Percentiles rank a stretch among this genome's conserved stretches.
Evolutionary conservation across 2,888 invertebrate genomes (phyloP).

Genomic region (Ischnura elegans): DNA sequence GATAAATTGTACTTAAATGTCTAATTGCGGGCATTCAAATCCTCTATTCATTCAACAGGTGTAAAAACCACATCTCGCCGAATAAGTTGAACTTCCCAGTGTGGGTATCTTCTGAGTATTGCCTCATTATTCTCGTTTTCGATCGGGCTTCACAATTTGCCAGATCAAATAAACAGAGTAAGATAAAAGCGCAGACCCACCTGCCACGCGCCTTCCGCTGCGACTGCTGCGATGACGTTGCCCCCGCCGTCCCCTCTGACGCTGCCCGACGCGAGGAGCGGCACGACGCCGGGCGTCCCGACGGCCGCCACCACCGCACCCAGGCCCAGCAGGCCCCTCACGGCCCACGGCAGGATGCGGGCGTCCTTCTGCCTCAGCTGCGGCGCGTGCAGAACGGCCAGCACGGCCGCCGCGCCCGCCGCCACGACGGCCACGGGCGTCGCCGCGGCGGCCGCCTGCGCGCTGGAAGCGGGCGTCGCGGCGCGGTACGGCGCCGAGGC

Average conservation of each 20-base stretch:
- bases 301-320: conserved; percentile 53
- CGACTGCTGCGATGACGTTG: conserved; percentile 75
- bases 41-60: no score
- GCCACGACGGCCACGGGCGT: conserved; percentile 83
- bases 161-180: no score
- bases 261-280: conserved; percentile 77
- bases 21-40: no score
- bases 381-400: conserved; percentile 81
- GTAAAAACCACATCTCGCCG: no score
- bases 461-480: conserved; percentile 75
- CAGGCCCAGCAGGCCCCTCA: conserved; percentile 76
- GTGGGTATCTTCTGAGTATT: no score
- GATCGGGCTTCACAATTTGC: no score
- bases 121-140: no score
- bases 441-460: conserved; percentile 85
- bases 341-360: conserved; percentile 81
- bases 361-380: conserved; percentile 82
- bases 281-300: conserved; percentile 76
- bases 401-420: conserved; percentile 81
- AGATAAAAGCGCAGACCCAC: neutral
- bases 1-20: no score
- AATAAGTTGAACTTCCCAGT: no score
- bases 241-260: conserved; percentile 75
- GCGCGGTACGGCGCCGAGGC: conserved; percentile 49
- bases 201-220: conserved; percentile 92